A percentile compares a stretch with the other conserved stretches of the same genome.
These are phyloP conservation scores for Thinocorus orbignyianus DNA, from an alignment of 2,113 vertebrate genomes.

Conservation along the genomic window DNA sequence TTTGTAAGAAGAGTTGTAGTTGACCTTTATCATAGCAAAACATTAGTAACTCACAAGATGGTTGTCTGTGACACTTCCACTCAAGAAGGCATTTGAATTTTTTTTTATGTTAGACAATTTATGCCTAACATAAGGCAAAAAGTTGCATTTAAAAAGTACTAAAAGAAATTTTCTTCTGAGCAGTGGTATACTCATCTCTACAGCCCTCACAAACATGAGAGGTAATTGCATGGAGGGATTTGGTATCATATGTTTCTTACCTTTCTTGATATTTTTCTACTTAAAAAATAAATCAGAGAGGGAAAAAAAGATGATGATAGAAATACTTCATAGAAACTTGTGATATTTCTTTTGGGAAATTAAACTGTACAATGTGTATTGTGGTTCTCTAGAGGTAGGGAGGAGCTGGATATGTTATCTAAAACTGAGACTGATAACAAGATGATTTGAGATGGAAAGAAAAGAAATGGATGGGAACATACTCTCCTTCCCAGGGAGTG, in stretches of 20 bases:
- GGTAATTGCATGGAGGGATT: neutral
- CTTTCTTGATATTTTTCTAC: neutral
- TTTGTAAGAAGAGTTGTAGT: neutral
- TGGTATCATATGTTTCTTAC: neutral
- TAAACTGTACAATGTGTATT: neutral
- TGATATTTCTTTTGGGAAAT: neutral
- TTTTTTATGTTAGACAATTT: neutral
- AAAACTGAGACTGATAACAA: neutral
- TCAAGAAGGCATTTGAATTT: neutral
- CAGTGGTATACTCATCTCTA: neutral
- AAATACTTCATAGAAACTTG: neutral
- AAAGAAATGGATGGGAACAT: neutral
- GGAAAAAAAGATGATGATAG: neutral
- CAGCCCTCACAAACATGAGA: neutral
- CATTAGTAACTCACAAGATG: neutral
- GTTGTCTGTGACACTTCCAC: neutral
- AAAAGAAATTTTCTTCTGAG: neutral
- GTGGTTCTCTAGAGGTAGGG: neutral
- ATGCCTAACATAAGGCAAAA: neutral
- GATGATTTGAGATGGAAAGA: neutral
- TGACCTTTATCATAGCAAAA: constrained; percentile 20
- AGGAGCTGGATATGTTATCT: neutral
- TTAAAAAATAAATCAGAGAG: neutral
- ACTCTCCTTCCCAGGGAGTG: neutral
- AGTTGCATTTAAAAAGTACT: neutral